Conservation (phyloP, 2,888 invertebrate genomes). For the Adelognathus sp. region DNA sequence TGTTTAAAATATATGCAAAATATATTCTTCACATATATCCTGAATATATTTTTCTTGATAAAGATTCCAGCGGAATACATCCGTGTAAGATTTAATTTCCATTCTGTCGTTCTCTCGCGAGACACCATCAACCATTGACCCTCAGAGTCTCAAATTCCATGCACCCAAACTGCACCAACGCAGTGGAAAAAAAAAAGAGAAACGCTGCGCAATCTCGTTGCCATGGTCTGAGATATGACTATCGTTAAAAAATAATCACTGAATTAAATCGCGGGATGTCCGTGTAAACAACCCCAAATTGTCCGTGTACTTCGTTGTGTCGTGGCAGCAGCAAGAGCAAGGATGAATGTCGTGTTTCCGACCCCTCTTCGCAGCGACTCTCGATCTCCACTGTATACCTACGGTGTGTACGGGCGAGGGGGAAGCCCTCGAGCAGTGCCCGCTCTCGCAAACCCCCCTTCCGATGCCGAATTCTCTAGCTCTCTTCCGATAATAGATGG, state of each 20-base stretch:
- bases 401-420: slow-evolving; percentile 36
- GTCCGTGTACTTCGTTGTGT: slow-evolving; percentile 45
- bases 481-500: slow-evolving; percentile 78
- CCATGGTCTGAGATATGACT: slow-evolving; percentile 53
- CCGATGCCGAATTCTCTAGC: slow-evolving; percentile 65
- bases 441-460: slow-evolving; percentile 55
- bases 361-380: slow-evolving; percentile 32
- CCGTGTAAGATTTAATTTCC: too few species aligned
- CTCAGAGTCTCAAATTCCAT: too few species aligned
- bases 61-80: too few species aligned
- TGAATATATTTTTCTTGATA: too few species aligned
- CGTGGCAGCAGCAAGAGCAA: background rate
- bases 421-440: slow-evolving; percentile 36
- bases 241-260: slow-evolving; percentile 81
- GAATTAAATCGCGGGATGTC: slow-evolving; percentile 78
- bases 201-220: background rate
- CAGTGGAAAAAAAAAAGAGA: background rate
- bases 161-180: too few species aligned
- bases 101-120: too few species aligned
- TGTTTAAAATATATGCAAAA: too few species aligned
- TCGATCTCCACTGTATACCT: slow-evolving; percentile 35
- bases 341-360: slow-evolving; percentile 50
- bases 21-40: too few species aligned
- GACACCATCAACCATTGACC: too few species aligned
- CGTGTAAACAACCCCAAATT: slow-evolving; percentile 78